Conservation (phyloP, 2,113 vertebrate species). For the Alligator mississippiensis region DNA sequence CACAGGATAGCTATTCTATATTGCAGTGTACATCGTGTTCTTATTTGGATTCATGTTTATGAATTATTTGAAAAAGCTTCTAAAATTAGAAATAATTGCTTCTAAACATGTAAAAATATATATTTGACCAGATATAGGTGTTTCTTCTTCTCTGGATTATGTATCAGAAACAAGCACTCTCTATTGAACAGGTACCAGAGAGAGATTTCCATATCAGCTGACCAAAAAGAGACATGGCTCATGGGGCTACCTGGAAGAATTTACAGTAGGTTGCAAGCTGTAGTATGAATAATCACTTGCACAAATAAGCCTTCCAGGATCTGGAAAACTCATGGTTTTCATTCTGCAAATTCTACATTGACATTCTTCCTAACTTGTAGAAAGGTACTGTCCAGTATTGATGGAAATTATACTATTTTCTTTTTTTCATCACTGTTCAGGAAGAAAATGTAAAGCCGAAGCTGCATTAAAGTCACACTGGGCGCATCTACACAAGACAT, state of each 20-base stretch:
- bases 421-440: background rate
- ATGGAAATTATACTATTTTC: background rate
- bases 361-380: background rate
- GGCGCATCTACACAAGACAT: background rate
- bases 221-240: background rate
- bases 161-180: background rate
- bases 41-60: background rate
- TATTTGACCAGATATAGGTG: background rate
- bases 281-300: background rate
- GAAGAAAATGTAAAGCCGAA: fast-evolving
- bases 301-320: background rate
- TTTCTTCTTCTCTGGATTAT: background rate
- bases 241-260: background rate
- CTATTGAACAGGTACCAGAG: background rate
- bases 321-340: background rate
- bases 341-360: background rate
- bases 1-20: background rate
- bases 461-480: background rate
- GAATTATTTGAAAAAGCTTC: background rate
- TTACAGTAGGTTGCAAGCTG: background rate
- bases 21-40: background rate
- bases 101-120: background rate
- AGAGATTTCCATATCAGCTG: background rate
- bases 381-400: background rate
- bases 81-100: background rate